Base-by-base conservation (phyloP, 2,797 vertebrate genomes). In the Heliangelus exortis region DNA sequence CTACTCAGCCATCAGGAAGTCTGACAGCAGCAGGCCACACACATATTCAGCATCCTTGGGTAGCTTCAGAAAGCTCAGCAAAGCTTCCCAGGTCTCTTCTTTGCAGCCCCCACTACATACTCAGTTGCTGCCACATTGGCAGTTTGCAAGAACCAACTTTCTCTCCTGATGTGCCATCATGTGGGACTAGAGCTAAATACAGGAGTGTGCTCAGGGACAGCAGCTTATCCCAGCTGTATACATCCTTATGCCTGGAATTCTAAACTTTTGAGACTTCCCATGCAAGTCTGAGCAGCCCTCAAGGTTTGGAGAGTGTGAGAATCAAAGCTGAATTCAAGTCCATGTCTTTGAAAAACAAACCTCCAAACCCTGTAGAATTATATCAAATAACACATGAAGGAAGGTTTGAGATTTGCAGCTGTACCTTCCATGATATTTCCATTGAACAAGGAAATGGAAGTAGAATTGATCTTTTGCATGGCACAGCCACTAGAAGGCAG, bases 401-500 rank as follows among this genome's bases (percentile, higher is more conserved):
- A 55, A 62, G 19, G 17, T 85, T 17, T 69, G 68, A 80, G 65
- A 63, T 48, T 19, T n/a, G 1, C 36, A 54, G 20, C 33, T 10
- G 1, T 13, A 78, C 57, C 16, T 68, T 43, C 31, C 39, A 14
- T 13, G 22, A 13, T 2, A 39, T 8, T 54, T 47, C 31, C 72
- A 47, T 3, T 57, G 25, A 67, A 34, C 5, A 29, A 51, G 0
- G 0, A 48, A 79, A 66, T 1, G 3, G 9, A 65, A 74, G 45
- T 2, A 63, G 39, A n/a, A 53, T 15, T 41, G 58, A 4, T 63
- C 45, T 51, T 67, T 68, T 55, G 15, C 84, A 45, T 6, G 26
- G 55, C 74, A 87, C 74, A 87, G 51, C 86, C 92, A 79, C 74
- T 48, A 76, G 66, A 90, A 92, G 84, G 88, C 73, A 93, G 90